These are phyloP conservation scores for Dipus sagitta DNA, from an alignment of 2,797 vertebrate species.

Conservation along the genomic window DNA sequence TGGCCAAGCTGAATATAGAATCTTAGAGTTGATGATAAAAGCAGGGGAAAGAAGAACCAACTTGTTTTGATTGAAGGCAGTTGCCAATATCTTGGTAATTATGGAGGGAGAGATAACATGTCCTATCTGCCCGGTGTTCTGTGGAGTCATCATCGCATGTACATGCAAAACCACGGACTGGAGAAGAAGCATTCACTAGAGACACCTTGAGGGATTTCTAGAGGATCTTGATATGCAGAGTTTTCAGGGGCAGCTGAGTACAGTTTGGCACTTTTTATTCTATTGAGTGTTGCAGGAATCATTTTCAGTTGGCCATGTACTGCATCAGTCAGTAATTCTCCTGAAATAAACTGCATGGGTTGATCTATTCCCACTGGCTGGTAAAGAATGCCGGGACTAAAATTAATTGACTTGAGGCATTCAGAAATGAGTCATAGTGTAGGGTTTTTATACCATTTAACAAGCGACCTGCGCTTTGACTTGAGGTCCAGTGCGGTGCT, in stretches of 20 bases:
- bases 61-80: background rate
- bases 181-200: background rate
- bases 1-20: background rate
- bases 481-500: background rate
- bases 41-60: background rate
- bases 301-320: conserved; percentile 15
- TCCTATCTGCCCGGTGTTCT: background rate
- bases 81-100: background rate
- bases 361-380: background rate
- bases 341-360: background rate
- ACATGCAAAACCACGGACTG: background rate
- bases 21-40: background rate
- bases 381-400: background rate
- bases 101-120: background rate
- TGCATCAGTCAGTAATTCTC: conserved; percentile 43
- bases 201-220: background rate
- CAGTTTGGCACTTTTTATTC: background rate
- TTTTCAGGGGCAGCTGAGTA: background rate
- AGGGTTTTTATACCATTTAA: conserved; percentile 53
- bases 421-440: conserved; percentile 46
- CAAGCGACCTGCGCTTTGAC: background rate
- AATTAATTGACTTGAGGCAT: conserved; percentile 38
- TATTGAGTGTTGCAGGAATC: conserved; percentile 38
- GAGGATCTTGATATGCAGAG: background rate
- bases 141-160: background rate